These are phyloP conservation scores for Mallotus villosus DNA, from an alignment of 2,797 vertebrate species.

Conservation along the genomic window DNA sequence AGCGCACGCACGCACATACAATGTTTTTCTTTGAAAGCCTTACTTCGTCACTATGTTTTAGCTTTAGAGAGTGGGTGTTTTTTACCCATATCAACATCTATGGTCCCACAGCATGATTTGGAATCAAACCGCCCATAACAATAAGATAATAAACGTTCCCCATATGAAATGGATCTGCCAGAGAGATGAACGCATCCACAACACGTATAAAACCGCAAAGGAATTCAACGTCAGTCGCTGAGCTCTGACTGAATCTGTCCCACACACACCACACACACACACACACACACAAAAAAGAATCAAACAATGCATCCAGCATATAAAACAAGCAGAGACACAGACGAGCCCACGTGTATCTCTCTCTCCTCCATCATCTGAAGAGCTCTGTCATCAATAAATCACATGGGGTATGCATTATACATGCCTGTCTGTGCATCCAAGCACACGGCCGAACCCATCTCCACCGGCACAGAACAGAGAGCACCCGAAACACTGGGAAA, in stretches of 20 bases:
- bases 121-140: constrained; percentile 63
- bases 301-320: constrained; percentile 32
- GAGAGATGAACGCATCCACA: constrained; percentile 47
- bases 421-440: constrained; percentile 63
- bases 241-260: constrained; percentile 19
- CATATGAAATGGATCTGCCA: constrained; percentile 59
- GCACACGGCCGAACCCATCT: constrained; percentile 8
- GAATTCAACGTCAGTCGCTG: background rate
- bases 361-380: constrained; percentile 65
- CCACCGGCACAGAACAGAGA: constrained; percentile 10
- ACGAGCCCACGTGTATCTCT: constrained; percentile 56
- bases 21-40: background rate
- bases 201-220: constrained; percentile 14
- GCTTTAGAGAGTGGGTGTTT: constrained; percentile 24
- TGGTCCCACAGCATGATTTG: constrained; percentile 65
- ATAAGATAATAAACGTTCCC: constrained; percentile 64
- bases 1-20: background rate
- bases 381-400: constrained; percentile 78
- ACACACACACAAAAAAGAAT: too few relatives aligned
- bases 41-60: constrained; percentile 1
- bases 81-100: constrained; percentile 66
- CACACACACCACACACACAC: too few relatives aligned
- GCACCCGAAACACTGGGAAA: background rate
- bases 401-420: constrained; percentile 70
- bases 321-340: constrained; percentile 19